Conservation (phyloP, 2,113 vertebrate genomes). For the Sylvilagus bachmani region DNA sequence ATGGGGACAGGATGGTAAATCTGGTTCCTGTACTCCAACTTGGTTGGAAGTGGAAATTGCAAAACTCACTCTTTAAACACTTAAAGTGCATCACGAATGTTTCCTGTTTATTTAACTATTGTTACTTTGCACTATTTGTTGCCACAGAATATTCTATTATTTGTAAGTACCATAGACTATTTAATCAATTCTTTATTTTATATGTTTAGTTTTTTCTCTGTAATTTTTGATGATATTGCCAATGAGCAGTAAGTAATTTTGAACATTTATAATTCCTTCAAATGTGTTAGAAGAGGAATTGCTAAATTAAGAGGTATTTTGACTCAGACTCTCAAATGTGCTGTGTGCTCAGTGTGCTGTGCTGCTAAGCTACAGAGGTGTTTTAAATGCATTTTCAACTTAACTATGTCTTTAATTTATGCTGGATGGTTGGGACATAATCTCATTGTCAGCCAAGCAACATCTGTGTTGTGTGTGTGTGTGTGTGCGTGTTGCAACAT, state of each 20-base stretch:
- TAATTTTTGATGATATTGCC: background rate
- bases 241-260: conserved; percentile 14
- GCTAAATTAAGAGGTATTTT: background rate
- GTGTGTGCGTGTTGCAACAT: background rate
- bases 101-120: conserved; percentile 30
- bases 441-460: background rate
- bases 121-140: background rate
- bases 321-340: background rate
- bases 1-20: background rate
- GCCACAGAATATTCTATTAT: background rate
- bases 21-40: background rate
- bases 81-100: background rate
- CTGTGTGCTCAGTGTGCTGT: no score
- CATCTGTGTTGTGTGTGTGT: background rate
- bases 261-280: background rate
- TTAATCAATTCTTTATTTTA: background rate
- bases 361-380: background rate
- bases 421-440: background rate
- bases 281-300: background rate
- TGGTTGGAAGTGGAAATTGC: background rate
- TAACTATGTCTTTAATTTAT: background rate
- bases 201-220: background rate
- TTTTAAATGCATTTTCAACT: background rate
- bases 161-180: background rate
- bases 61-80: background rate